Percentiles rank a stretch among this genome's conserved stretches.
Evolutionary conservation across 2,888 invertebrate genomes (phyloP).

Genomic region (Fragum sueziense): DNA sequence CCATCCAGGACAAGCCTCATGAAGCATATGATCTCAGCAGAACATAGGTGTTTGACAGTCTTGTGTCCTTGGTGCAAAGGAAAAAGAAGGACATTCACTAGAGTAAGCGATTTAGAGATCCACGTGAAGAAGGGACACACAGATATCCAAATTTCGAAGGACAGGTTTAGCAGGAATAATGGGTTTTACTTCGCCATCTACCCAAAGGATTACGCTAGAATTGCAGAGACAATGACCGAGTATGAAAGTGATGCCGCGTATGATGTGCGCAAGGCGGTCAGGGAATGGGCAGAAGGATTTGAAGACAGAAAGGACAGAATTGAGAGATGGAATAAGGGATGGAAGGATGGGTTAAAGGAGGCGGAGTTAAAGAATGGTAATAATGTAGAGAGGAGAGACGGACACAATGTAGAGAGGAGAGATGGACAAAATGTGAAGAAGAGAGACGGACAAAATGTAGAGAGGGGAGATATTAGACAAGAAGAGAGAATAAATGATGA

Average conservation of each 20-base stretch:
- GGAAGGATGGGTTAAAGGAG: slow-evolving; percentile 11
- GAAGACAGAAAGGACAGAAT: slow-evolving; percentile 19
- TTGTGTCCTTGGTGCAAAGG: slow-evolving; percentile 40
- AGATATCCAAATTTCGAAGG: neutral
- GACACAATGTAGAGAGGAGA: neutral
- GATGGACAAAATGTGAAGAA: neutral
- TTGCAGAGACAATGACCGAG: neutral
- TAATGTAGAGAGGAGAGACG: neutral
- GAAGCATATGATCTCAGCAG: slow-evolving; percentile 16
- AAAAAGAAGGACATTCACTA: slow-evolving; percentile 21
- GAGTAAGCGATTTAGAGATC: slow-evolving; percentile 22
- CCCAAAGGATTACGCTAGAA: slow-evolving; percentile 29
- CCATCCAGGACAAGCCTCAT: neutral
- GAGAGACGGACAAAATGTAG: neutral
- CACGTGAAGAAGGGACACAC: slow-evolving; percentile 16
- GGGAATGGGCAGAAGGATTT: slow-evolving; percentile 25
- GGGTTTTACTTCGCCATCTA: slow-evolving; percentile 31
- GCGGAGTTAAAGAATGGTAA: neutral
- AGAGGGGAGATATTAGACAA: neutral
- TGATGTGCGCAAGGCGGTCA: slow-evolving; percentile 26
- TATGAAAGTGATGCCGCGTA: slow-evolving; percentile 23
- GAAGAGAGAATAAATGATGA: neutral
- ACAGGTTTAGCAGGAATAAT: slow-evolving; percentile 9
- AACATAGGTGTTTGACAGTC: slow-evolving; percentile 7
- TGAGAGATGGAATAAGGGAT: slow-evolving; percentile 27